These are phyloP conservation scores for Sarcophaga peregrina DNA, from an alignment of 1,140 invertebrate genomes.

Conservation along the genomic window DNA sequence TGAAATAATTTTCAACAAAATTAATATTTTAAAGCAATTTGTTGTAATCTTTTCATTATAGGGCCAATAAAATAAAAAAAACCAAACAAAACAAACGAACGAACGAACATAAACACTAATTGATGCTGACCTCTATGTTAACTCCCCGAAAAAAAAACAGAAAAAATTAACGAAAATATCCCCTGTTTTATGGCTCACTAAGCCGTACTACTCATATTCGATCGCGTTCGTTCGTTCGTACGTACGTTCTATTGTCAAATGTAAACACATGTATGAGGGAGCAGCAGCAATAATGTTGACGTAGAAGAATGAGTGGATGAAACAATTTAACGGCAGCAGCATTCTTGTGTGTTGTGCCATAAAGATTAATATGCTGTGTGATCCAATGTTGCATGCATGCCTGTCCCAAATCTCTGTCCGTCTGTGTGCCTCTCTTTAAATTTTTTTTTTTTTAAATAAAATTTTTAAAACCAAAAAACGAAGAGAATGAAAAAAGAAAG, in stretches of 20 bases:
- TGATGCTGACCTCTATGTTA: conserved; percentile 34
- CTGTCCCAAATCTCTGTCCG: not conserved
- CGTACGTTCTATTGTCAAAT: too few species aligned
- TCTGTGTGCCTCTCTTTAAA: not conserved
- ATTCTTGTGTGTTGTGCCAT: conserved; percentile 33
- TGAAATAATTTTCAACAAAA: not conserved
- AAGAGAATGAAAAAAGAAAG: not conserved
- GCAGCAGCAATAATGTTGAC: not conserved
- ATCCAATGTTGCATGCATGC: conserved; percentile 7
- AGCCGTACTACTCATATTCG: not conserved
- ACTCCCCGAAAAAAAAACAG: not conserved
- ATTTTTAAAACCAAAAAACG: not conserved
- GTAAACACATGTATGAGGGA: too few species aligned
- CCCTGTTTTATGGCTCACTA: conserved; percentile 2
- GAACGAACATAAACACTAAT: conserved; percentile 37
- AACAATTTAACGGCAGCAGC: conserved; percentile 23
- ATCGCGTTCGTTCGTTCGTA: not conserved
- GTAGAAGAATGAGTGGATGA: not conserved
- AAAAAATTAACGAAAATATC: not conserved
- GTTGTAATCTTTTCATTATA: conserved; percentile 28
- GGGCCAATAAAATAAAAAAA: not conserved
- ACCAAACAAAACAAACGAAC: not conserved
- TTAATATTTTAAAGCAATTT: conserved; percentile 16
- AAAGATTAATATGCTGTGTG: conserved; percentile 5
- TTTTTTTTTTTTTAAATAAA: too few species aligned